Conservation (phyloP, 2,888 invertebrate species). For the Tineola bisselliella region DNA sequence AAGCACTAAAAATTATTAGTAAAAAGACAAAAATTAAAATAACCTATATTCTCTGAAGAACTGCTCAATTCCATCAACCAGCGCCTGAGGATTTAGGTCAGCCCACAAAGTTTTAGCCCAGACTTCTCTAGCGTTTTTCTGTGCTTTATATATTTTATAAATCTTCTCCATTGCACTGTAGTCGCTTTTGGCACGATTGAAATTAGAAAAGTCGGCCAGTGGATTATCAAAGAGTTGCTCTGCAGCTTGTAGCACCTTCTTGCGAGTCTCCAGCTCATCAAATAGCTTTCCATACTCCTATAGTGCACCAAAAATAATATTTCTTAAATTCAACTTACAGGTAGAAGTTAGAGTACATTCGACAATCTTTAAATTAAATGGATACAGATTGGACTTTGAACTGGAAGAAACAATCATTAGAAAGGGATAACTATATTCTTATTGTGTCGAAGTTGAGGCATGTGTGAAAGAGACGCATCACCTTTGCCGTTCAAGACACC, state of each 20-base stretch:
- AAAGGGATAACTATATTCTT: too few species aligned
- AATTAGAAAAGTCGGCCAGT: constrained; percentile 83
- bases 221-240: constrained; percentile 90
- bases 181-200: constrained; percentile 71
- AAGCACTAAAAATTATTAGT: too few species aligned
- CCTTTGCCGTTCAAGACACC: too few species aligned
- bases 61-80: constrained; percentile 87
- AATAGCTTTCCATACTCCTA: constrained; percentile 74
- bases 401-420: too few species aligned
- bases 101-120: constrained; percentile 92
- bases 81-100: constrained; percentile 83
- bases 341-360: too few species aligned
- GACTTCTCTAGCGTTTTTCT: constrained; percentile 77
- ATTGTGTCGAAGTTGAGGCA: too few species aligned
- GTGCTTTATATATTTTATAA: constrained; percentile 81
- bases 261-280: constrained; percentile 71
- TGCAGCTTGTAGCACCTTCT: constrained; percentile 68
- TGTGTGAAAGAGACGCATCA: too few species aligned
- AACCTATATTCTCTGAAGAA: constrained; percentile 79
- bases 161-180: constrained; percentile 74
- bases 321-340: too few species aligned
- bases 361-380: too few species aligned
- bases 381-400: too few species aligned
- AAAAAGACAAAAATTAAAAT: neutral
- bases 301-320: neutral